Evolutionary conservation across 2,888 invertebrate genomes (phyloP), one percentile per base, ranked within the genome.

Genomic region (Heteromyza rotundicornis): DNA sequence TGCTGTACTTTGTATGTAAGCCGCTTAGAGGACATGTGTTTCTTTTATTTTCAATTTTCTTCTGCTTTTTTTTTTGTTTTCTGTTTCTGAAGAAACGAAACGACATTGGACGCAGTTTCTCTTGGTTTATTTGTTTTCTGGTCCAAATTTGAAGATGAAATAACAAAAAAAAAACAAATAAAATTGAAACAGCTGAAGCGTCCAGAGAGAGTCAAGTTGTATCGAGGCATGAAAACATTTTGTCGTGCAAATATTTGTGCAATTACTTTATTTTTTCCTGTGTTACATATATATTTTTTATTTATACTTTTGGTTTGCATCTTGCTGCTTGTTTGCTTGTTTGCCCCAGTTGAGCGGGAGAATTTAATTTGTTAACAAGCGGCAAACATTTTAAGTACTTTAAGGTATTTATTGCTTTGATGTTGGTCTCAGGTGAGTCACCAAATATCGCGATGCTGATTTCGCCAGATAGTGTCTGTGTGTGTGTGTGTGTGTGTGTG

Each of bases 331-430:
- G 5, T 32, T 12, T 32, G 32, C 32, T 14, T n/a, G 47, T 17
- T 47, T 47, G 47, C 47, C 5, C 19, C 19, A 17, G 3, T 20
- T 47, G 47, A 47, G 20, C 17, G n/a, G n/a, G n/a, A 17, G 19
- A 47, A 47, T 47, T 47, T 47, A 47, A 47, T 47, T 47, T 47
- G 19, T 47, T 47, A 47, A 47, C 47, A 20, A 47, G 47, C 47
- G 20, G 20, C 20, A 47, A 20, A 40, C 40, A 40, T 14, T 40
- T 40, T 40, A 47, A 47, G 47, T 47, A 47, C 20, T 47, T 40
- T 47, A 3, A 47, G 47, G 17, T 19, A 47, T 47, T 47, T 47
- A 40, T 40, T 40, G 40, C 32, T 32, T 40, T 40, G 40, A 40
- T 40, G n/a, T 40, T 40, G 40, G 2, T n/a, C 14, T 27, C 7